phyloP scores from a whole-genome alignment of 1,140 invertebrate species.

The Drosophila ogumai region DNA sequence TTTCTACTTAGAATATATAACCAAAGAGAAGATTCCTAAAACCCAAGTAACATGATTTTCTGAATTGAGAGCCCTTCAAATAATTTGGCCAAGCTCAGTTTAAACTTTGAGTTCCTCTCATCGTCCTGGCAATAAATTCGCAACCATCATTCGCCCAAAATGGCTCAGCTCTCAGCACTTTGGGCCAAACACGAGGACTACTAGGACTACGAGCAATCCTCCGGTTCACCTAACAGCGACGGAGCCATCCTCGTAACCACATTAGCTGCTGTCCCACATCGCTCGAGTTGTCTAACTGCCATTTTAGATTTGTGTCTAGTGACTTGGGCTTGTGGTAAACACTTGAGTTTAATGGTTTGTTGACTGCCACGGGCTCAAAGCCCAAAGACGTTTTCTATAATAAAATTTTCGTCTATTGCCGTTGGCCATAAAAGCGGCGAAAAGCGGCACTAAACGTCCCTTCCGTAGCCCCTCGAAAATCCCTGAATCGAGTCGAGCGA shows the following conservation, averaged over 20 bases:
- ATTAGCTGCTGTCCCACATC: conserved; percentile 40
- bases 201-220: neutral
- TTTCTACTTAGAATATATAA: neutral
- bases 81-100: neutral
- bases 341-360: conserved; percentile 83
- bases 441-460: conserved; percentile 55
- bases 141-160: conserved; percentile 28
- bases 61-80: neutral
- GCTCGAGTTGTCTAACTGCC: conserved; percentile 70
- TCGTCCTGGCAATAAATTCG: conserved; percentile 34
- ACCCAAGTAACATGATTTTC: neutral
- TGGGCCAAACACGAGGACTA: conserved; percentile 4
- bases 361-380: conserved; percentile 62
- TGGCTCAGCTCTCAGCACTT: conserved; percentile 41
- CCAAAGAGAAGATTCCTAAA: neutral
- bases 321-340: conserved; percentile 78
- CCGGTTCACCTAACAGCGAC: conserved; percentile 21
- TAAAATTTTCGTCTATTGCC: conserved; percentile 76
- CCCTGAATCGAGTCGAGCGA: neutral
- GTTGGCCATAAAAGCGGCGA: conserved; percentile 69
- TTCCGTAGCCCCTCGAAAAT: conserved; percentile 12
- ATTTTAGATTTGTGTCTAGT: conserved; percentile 83
- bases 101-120: conserved; percentile 26
- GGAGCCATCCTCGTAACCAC: conserved; percentile 34
- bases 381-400: conserved; percentile 69